phyloP scores from a whole-genome alignment of 1,140 invertebrate genomes.

The Cepaea nemoralis region DNA sequence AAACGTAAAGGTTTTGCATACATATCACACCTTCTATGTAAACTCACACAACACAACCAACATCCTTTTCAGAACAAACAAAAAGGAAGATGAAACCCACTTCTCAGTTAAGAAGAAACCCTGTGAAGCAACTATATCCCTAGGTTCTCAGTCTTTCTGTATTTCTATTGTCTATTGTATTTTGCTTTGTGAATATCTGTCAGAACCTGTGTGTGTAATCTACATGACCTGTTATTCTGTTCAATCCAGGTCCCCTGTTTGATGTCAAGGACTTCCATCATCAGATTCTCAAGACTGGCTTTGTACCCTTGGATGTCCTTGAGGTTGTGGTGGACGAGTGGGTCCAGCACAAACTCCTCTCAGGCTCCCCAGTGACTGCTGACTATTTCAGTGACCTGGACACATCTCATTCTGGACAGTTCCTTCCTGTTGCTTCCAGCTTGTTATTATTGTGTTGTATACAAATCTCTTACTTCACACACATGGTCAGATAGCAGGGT shows the following conservation, averaged over 20 bases:
- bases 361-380: not conserved
- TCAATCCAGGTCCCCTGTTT: conserved; percentile 59
- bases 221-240: too few species aligned
- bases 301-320: conserved; percentile 65
- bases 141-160: not conserved
- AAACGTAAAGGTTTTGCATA: too few species aligned
- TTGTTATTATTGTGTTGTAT: not conserved
- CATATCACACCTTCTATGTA: too few species aligned
- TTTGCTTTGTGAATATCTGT: too few species aligned
- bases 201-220: too few species aligned
- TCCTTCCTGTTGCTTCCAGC: not conserved
- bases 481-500: not conserved
- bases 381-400: not conserved
- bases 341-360: conserved; percentile 40
- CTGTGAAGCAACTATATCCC: not conserved
- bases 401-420: not conserved
- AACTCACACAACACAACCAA: too few species aligned
- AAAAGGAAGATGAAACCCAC: too few species aligned
- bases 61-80: too few species aligned
- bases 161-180: not conserved
- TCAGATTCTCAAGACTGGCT: conserved; percentile 62
- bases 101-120: not conserved
- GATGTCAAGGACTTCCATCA: conserved; percentile 70
- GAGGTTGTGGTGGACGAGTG: conserved; percentile 58
- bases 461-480: not conserved